These are phyloP conservation scores for Scrobipalpa costella DNA, from an alignment of 2,888 invertebrate species.

Conservation along the genomic window DNA sequence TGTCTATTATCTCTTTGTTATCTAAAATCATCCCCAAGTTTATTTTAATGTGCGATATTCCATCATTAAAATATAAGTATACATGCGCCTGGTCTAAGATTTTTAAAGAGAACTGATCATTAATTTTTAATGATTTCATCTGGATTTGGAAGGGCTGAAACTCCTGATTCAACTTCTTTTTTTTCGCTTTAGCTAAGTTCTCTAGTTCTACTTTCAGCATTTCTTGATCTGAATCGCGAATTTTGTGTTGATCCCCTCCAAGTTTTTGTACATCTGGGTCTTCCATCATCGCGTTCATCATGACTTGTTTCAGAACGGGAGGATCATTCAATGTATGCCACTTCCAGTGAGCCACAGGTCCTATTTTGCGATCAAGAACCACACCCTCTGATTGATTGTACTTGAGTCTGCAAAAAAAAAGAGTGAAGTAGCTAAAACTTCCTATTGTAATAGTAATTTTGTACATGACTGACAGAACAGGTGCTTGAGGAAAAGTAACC, in stretches of 20 bases:
- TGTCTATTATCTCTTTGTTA: slow-evolving; percentile 64
- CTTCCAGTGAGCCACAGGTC: slow-evolving; percentile 52
- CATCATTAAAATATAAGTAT: slow-evolving; percentile 49
- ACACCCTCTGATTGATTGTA: slow-evolving; percentile 61
- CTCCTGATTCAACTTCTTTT: slow-evolving; percentile 41
- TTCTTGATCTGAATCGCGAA: slow-evolving; percentile 27
- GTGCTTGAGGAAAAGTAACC: no score
- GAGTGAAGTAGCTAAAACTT: neutral
- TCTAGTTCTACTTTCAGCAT: slow-evolving; percentile 53
- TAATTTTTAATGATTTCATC: slow-evolving; percentile 54
- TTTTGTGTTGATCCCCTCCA: slow-evolving; percentile 18
- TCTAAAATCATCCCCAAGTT: slow-evolving; percentile 62
- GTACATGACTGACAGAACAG: no score
- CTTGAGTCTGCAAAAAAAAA: slow-evolving; percentile 48
- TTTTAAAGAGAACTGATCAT: slow-evolving; percentile 54
- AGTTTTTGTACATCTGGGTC: slow-evolving; percentile 26
- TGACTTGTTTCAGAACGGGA: slow-evolving; percentile 46
- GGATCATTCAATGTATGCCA: slow-evolving; percentile 64
- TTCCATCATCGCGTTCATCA: slow-evolving; percentile 38
- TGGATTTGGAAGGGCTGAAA: slow-evolving; percentile 55
- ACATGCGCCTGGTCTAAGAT: slow-evolving; percentile 55
- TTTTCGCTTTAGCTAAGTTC: slow-evolving; percentile 47
- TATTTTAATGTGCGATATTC: slow-evolving; percentile 43
- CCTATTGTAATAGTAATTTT: no score
- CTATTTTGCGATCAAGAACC: slow-evolving; percentile 49